Percentiles rank a stretch among this genome's conserved stretches.
These are phyloP conservation scores for Capreolus pygargus DNA, from an alignment of 2,113 vertebrate genomes.

Conservation along the genomic window DNA sequence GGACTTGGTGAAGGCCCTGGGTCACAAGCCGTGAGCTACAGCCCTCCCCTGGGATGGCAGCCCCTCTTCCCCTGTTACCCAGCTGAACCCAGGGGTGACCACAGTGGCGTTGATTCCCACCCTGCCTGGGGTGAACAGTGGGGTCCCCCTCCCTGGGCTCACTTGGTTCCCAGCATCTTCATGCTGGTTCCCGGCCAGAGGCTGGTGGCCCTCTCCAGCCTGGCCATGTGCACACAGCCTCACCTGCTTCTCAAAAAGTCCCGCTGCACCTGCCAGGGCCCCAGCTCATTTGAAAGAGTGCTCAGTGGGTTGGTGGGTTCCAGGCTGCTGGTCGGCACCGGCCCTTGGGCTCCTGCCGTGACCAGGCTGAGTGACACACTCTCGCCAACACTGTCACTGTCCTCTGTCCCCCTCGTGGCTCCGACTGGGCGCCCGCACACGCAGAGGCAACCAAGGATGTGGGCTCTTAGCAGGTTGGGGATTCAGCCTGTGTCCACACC, in stretches of 20 bases:
- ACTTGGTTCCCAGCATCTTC: neutral
- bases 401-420: neutral
- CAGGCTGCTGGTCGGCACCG: accelerated
- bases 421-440: accelerated
- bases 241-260: neutral
- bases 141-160: neutral
- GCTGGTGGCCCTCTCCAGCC: neutral
- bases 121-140: neutral
- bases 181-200: neutral
- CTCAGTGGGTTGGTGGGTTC: neutral
- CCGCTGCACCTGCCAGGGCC: neutral
- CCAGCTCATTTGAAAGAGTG: neutral
- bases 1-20: neutral
- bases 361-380: neutral
- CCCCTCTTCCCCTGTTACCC: neutral
- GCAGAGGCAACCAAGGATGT: neutral
- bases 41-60: neutral
- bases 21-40: neutral
- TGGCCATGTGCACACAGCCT: neutral
- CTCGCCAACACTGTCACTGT: too few species aligned
- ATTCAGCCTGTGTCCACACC: neutral
- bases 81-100: neutral
- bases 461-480: neutral
- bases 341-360: neutral
- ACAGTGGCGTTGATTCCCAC: too few species aligned